These are phyloP conservation scores for Aphelinus atriplicis DNA, from an alignment of 1,140 invertebrate species.

Conservation along the genomic window DNA sequence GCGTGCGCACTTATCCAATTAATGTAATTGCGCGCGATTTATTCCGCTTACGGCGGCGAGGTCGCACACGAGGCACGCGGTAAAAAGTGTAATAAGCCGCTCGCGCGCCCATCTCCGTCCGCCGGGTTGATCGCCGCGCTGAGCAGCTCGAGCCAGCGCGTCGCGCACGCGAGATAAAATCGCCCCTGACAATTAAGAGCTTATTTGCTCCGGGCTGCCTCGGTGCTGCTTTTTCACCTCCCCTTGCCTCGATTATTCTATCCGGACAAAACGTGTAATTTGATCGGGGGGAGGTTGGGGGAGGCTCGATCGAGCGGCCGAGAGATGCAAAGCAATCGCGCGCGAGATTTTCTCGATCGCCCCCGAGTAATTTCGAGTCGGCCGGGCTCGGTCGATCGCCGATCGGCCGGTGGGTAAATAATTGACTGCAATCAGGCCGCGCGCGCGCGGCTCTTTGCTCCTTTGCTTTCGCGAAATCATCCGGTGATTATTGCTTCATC, in stretches of 20 bases:
- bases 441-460: not conserved
- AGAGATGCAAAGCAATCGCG: conserved; percentile 12
- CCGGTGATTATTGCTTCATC: not conserved
- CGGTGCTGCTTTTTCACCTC: not conserved
- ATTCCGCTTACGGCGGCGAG: conserved; percentile 26
- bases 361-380: not conserved
- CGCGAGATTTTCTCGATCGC: conserved; percentile 4
- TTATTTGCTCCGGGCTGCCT: conserved; percentile 45
- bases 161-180: conserved; percentile 60
- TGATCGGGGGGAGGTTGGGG: not conserved
- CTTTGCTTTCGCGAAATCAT: not conserved
- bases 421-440: not conserved
- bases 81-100: conserved; percentile 42
- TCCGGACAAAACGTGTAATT: conserved; percentile 24
- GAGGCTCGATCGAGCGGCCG: no score
- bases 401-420: not conserved
- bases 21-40: conserved; percentile 63
- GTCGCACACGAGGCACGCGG: conserved; percentile 37
- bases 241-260: not conserved
- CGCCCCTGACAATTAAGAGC: conserved; percentile 58
- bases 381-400: no score
- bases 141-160: conserved; percentile 40
- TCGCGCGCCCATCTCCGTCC: not conserved
- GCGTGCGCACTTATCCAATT: conserved; percentile 61
- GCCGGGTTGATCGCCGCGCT: no score